Evolutionary conservation across 2,888 invertebrate species (phyloP).

Genomic region (Caenorhabditis panamensis): DNA sequence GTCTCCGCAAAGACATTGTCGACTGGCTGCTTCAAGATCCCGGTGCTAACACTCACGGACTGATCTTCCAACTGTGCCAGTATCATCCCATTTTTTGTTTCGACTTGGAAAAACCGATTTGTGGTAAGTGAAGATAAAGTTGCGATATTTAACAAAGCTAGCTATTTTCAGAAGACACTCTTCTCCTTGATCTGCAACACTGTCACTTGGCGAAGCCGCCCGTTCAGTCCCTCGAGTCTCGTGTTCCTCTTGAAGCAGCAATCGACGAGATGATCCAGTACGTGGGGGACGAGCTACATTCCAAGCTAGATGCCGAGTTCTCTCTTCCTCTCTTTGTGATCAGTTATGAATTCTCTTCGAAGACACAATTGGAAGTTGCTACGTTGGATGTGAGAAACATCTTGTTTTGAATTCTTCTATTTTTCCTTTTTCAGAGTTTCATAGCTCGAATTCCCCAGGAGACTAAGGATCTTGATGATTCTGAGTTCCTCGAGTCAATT

Average conservation of each 20-base stretch:
- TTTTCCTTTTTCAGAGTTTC: constrained; percentile 11
- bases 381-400: background rate
- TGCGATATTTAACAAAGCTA: background rate
- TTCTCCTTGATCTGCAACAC: background rate
- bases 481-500: constrained; percentile 11
- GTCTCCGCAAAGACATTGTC: constrained; percentile 44
- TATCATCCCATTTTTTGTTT: constrained; percentile 50
- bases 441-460: background rate
- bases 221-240: no score
- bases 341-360: constrained; percentile 32
- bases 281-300: constrained; percentile 16
- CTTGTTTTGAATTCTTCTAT: background rate
- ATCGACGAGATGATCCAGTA: constrained; percentile 31
- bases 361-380: background rate
- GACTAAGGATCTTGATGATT: background rate
- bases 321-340: constrained; percentile 23
- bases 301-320: constrained; percentile 4
- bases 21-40: constrained; percentile 39
- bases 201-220: background rate
- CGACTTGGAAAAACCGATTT: background rate
- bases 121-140: background rate
- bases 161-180: constrained; percentile 17
- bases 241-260: background rate
- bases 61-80: constrained; percentile 38
- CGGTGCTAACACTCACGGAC: constrained; percentile 13